Evolutionary conservation across 1,140 invertebrate species (phyloP).

Genomic region (Episyrphus balteatus): DNA sequence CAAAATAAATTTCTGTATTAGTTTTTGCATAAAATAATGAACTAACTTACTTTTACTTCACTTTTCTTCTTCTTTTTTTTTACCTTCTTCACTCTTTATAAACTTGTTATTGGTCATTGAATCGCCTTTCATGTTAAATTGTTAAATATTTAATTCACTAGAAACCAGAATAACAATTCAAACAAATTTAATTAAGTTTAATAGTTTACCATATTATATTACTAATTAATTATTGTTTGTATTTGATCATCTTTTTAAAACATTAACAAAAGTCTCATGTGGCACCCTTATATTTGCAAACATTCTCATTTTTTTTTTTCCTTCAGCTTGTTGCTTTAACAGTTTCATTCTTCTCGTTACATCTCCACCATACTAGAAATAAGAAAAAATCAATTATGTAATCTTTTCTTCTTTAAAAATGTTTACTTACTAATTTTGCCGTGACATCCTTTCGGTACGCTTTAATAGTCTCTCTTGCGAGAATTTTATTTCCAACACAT

Average conservation of each 20-base stretch:
- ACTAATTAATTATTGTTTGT: not conserved
- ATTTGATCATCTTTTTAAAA: conserved; percentile 61
- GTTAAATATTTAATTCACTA: too few relatives aligned
- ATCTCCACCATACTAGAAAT: conserved; percentile 79
- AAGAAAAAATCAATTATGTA: conserved; percentile 8
- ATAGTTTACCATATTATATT: too few relatives aligned
- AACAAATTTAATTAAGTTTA: too few relatives aligned
- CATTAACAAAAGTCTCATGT: conserved; percentile 87
- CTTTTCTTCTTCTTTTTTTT: too few relatives aligned
- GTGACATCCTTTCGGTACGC: conserved; percentile 86
- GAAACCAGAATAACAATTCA: too few relatives aligned
- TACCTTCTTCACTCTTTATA: too few relatives aligned
- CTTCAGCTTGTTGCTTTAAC: conserved; percentile 77
- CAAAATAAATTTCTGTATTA: too few relatives aligned
- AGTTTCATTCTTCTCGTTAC: conserved; percentile 82
- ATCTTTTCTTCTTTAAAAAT: conserved; percentile 7
- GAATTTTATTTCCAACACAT: conserved; percentile 63
- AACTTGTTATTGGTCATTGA: too few relatives aligned
- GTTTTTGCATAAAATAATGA: too few relatives aligned
- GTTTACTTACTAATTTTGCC: conserved; percentile 70
- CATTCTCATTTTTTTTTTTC: conserved; percentile 85
- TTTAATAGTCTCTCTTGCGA: conserved; percentile 80
- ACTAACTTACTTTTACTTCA: too few relatives aligned
- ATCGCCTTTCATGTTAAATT: too few relatives aligned
- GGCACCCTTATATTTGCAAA: conserved; percentile 85